A percentile compares a stretch with the other conserved stretches of the same genome.
Evolutionary conservation across 2,888 invertebrate species (phyloP).

Genomic region (Caenorhabditis doughertyi): DNA sequence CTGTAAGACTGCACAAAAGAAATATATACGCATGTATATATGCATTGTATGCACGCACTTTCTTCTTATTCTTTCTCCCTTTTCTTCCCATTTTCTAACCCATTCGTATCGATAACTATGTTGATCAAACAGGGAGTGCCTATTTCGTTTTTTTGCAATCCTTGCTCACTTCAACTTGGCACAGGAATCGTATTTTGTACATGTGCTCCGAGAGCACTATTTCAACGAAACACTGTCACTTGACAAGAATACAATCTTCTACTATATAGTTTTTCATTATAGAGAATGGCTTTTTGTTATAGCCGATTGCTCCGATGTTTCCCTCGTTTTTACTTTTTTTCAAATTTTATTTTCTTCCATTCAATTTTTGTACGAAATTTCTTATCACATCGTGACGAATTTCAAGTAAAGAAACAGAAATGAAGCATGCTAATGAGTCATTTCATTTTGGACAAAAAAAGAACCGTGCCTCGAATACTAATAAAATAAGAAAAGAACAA

Average conservation of each 20-base stretch:
- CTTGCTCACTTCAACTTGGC: constrained; percentile 4
- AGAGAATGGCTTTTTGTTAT: not conserved
- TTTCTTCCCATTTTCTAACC: constrained; percentile 8
- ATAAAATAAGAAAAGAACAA: not conserved
- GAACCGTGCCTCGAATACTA: constrained; percentile 11
- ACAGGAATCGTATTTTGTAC: constrained; percentile 33
- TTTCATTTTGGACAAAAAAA: constrained; percentile 3
- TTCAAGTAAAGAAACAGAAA: constrained; percentile 3
- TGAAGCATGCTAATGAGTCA: constrained; percentile 1
- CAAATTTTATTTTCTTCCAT: not conserved
- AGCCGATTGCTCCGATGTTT: not conserved
- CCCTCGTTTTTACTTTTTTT: not conserved
- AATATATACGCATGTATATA: too few relatives aligned
- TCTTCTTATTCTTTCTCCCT: not conserved
- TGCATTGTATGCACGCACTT: constrained; percentile 12
- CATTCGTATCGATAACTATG: constrained; percentile 47
- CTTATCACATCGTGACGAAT: constrained; percentile 11
- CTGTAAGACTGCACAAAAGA: constrained; percentile 23
- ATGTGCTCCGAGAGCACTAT: not conserved
- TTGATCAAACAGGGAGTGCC: constrained; percentile 54
- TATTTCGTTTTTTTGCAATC: not conserved
- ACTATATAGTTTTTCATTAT: not conserved
- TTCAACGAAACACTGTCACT: constrained; percentile 3
- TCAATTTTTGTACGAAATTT: not conserved
- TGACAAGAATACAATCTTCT: not conserved